Evolutionary conservation across 2,113 vertebrate species (phyloP), one percentile per base, ranked within the genome.

Genomic region (Zingel zingel): DNA sequence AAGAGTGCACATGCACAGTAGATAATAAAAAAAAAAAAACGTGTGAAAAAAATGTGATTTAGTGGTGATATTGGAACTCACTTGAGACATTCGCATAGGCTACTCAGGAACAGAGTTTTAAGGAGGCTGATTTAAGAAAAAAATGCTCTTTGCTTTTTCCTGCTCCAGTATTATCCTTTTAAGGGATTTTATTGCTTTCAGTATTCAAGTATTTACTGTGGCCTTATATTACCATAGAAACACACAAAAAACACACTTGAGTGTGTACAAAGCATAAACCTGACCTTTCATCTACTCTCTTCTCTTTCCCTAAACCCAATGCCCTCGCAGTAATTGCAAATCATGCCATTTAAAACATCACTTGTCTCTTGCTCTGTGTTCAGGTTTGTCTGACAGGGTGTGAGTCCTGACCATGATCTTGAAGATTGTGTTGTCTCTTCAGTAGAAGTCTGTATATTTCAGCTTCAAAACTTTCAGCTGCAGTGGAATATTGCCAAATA

Each of bases 221-320:
- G 51, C 56, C 62, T 80, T 69, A 62, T 62, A 81, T 90, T 68
- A 51, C 75, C 88, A 90, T 84, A 81, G 82, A 84, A 89, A 84
- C 74, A 18, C 30, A 54, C 10, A 43, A 33, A 39, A 39, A 48
- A 70, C 48, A 69, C 15, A n/a, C n/a, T n/a, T 54, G 47, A 67
- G 27, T n/a, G 1, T 21, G 27, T 30, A 27, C 30, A 30, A 62
- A 56, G 74, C 57, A 50, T 30, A 77, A 83, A 81, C 61, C 23
- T 45, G 23, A 77, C 67, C 66, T 43, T 25, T 56, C 14, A 0
- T 58, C 48, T 14, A 4, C 6, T 23, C 25, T 36, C 3, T 33
- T 72, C 36, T 65, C 71, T 15, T 36, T 53, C 54, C 13, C 2
- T 15, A 15, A 2, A 56, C 58, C 78, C 10, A 0, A 0, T 61